Conservation (phyloP, 1,140 invertebrate species). For the Drosophila athabasca region DNA sequence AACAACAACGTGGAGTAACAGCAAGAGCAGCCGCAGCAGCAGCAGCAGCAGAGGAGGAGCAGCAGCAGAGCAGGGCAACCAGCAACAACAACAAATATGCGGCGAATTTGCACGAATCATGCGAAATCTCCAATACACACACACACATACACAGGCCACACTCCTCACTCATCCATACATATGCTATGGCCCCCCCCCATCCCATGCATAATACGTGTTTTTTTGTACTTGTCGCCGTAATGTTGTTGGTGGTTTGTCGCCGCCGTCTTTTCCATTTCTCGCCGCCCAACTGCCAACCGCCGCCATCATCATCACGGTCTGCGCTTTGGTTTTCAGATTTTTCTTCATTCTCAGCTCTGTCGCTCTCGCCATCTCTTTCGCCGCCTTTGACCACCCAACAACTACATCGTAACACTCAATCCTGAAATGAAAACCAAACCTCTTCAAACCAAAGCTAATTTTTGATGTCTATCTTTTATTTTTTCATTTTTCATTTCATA, state of each 20-base stretch:
- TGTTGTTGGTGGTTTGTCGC: constrained; percentile 36
- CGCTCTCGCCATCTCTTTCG: constrained; percentile 10
- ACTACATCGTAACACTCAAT: background rate
- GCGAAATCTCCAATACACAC: constrained; percentile 68
- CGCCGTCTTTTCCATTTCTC: constrained; percentile 51
- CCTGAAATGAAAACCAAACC: background rate
- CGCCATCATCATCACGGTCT: constrained; percentile 18
- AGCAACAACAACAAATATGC: constrained; percentile 73
- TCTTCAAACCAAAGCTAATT: background rate
- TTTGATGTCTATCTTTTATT: background rate
- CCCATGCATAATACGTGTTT: constrained; percentile 75
- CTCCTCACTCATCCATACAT: constrained; percentile 19
- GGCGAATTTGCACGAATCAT: constrained; percentile 82
- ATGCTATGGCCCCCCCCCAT: constrained; percentile 32
- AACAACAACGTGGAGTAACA: constrained; percentile 42
- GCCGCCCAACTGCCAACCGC: constrained; percentile 18
- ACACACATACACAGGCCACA: constrained; percentile 15
- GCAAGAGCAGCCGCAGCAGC: constrained; percentile 39
- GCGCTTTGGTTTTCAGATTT: constrained; percentile 40
- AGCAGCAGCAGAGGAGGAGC: constrained; percentile 22
- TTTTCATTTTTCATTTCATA: constrained; percentile 13
- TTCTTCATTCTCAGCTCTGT: constrained; percentile 16
- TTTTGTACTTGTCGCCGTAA: constrained; percentile 75
- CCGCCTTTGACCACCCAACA: constrained; percentile 23
- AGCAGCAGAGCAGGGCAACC: constrained; percentile 8